Evolutionary conservation across 2,113 vertebrate species (phyloP).

Genomic region (Uria lomvia): DNA sequence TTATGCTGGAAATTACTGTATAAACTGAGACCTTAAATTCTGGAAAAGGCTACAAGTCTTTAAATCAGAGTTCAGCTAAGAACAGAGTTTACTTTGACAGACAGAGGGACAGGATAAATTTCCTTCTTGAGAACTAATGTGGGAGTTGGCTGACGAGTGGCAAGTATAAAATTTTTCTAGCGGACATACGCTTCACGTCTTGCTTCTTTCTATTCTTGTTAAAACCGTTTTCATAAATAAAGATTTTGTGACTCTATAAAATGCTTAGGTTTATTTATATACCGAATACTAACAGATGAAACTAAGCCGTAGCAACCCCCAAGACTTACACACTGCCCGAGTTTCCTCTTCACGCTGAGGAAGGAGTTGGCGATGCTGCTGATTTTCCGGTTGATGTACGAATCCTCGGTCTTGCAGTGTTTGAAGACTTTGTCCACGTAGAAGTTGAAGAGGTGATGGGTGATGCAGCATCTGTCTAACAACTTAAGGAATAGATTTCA

Average conservation of each 20-base stretch:
- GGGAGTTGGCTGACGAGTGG: neutral
- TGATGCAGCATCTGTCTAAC: constrained; percentile 83
- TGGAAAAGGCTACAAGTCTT: neutral
- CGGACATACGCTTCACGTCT: fast-evolving
- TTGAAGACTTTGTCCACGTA: constrained; percentile 88
- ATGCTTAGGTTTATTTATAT: neutral
- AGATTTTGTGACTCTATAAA: neutral
- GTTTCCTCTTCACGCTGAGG: constrained; percentile 59
- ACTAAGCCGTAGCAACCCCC: fast-evolving
- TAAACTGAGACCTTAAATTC: neutral
- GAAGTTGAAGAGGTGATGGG: constrained; percentile 81
- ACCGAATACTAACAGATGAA: fast-evolving
- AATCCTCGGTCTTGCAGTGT: constrained; percentile 65
- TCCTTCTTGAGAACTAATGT: fast-evolving
- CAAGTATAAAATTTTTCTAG: neutral
- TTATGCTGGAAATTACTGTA: neutral
- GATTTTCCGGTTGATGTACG: constrained; percentile 50
- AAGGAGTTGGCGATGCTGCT: constrained; percentile 80
- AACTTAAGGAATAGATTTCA: constrained; percentile 40
- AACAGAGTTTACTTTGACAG: fast-evolving
- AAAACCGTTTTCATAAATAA: neutral
- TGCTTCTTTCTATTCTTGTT: neutral
- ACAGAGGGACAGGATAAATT: neutral
- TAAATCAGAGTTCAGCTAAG: neutral
- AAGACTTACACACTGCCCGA: constrained; percentile 71